Conservation (phyloP, 2,888 invertebrate genomes). For the Lasioglossum lativentre region DNA sequence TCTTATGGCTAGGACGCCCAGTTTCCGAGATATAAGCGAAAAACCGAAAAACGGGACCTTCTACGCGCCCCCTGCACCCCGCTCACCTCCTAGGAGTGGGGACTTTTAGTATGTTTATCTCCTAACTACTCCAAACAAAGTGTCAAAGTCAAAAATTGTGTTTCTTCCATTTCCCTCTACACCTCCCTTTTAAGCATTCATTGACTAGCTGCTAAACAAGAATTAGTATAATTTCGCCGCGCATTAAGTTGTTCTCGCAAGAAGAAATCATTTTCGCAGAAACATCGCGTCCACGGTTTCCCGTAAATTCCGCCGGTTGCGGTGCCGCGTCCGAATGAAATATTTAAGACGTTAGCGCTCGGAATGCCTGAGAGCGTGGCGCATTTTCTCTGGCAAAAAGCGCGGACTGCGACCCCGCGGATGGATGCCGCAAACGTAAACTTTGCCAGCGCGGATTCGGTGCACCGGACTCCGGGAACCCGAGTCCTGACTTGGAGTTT, state of each 20-base stretch:
- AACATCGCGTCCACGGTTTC: too few relatives aligned
- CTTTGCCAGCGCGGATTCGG: not conserved
- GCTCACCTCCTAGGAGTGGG: too few relatives aligned
- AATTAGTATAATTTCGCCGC: not conserved
- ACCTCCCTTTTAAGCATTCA: too few relatives aligned
- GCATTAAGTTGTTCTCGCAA: not conserved
- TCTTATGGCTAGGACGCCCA: too few relatives aligned
- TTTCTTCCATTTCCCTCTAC: too few relatives aligned
- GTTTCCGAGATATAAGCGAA: too few relatives aligned
- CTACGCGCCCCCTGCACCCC: too few relatives aligned
- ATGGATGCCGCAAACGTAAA: constrained; percentile 2
- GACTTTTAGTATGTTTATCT: too few relatives aligned
- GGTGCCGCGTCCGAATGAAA: constrained; percentile 55
- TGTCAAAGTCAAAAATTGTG: too few relatives aligned
- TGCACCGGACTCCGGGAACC: not conserved
- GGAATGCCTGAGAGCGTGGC: constrained; percentile 62
- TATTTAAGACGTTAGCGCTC: constrained; percentile 59
- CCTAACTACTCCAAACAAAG: too few relatives aligned
- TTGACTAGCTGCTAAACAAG: too few relatives aligned
- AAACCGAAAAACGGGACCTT: too few relatives aligned
- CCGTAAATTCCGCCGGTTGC: constrained; percentile 29
- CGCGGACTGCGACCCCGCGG: not conserved
- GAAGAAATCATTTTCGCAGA: not conserved
- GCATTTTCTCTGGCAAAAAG: constrained; percentile 39
- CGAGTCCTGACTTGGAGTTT: not conserved